Evolutionary conservation across 2,797 vertebrate genomes (phyloP).

Genomic region (Staurois parvus): DNA sequence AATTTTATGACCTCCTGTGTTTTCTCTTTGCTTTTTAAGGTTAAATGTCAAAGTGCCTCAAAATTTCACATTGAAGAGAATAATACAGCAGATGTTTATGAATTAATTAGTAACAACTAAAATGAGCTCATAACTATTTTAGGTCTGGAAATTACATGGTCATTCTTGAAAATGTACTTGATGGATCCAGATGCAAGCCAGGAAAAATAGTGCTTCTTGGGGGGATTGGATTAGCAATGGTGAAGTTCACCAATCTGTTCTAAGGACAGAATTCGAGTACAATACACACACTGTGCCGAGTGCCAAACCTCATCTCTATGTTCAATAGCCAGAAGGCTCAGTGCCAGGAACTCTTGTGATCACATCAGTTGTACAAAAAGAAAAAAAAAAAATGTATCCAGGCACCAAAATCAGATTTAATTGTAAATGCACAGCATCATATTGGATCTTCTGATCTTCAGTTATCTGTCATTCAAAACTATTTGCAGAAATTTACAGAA

Average conservation of each 20-base stretch:
- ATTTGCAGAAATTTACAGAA: not conserved
- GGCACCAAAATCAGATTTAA: not conserved
- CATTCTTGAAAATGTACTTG: not conserved
- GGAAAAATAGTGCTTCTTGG: slow-evolving; percentile 53
- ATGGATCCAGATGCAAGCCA: slow-evolving; percentile 33
- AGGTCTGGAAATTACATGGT: slow-evolving; percentile 1
- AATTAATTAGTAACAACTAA: slow-evolving; percentile 2
- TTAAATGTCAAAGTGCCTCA: too few relatives aligned
- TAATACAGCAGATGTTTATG: not conserved
- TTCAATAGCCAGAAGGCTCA: slow-evolving; percentile 58
- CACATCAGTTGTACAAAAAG: slow-evolving; percentile 16
- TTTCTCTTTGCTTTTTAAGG: too few relatives aligned
- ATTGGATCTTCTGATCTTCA: not conserved
- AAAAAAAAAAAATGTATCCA: not conserved
- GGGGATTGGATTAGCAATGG: slow-evolving; percentile 63
- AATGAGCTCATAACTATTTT: slow-evolving; percentile 1
- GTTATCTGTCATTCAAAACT: not conserved
- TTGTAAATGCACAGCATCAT: not conserved
- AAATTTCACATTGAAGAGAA: not conserved
- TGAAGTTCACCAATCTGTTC: slow-evolving; percentile 33
- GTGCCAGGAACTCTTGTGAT: slow-evolving; percentile 55
- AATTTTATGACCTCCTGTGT: too few relatives aligned
- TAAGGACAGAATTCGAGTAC: slow-evolving; percentile 51
- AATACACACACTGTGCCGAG: slow-evolving; percentile 64
- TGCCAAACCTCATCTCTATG: slow-evolving; percentile 59